These are phyloP conservation scores for Drosophila anceps DNA, from an alignment of 2,888 invertebrate genomes.

Conservation along the genomic window DNA sequence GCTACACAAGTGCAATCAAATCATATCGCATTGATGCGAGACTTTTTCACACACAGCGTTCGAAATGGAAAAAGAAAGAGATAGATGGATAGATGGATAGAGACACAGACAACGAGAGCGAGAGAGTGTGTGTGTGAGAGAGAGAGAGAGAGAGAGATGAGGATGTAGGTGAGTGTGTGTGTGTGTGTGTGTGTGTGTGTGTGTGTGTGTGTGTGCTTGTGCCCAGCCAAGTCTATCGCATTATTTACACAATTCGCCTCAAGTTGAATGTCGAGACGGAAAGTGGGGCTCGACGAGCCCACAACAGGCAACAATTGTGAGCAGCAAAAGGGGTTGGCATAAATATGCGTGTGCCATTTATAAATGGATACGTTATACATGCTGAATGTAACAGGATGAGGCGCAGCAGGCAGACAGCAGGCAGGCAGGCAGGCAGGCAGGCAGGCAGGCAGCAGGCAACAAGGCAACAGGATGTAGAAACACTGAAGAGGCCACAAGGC, in stretches of 20 bases:
- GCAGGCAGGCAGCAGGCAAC: neutral
- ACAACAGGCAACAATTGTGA: constrained; percentile 48
- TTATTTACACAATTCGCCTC: constrained; percentile 77
- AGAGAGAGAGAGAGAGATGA: no score
- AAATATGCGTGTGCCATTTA: constrained; percentile 69
- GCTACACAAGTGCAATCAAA: constrained; percentile 71
- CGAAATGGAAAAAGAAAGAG: constrained; percentile 7
- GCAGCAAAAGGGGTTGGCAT: constrained; percentile 33
- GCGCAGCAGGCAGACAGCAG: constrained; percentile 2
- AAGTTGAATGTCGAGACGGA: constrained; percentile 59
- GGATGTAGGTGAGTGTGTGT: constrained; percentile 8
- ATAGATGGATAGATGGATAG: neutral
- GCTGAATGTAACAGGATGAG: constrained; percentile 12
- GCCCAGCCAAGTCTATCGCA: constrained; percentile 72
- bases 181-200: constrained; percentile 4
- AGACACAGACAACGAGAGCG: neutral
- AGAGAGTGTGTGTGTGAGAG: constrained; percentile 1
- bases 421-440: neutral
- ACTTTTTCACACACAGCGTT: constrained; percentile 29
- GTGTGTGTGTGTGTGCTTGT: constrained; percentile 27
- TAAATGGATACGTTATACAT: constrained; percentile 65
- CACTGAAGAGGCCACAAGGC: constrained; percentile 38
- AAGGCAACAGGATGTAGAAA: neutral
- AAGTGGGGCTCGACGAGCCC: constrained; percentile 26
- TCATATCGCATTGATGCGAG: constrained; percentile 66